Conservation (phyloP, 1,140 invertebrate species). For the Meteorus sp. region DNA sequence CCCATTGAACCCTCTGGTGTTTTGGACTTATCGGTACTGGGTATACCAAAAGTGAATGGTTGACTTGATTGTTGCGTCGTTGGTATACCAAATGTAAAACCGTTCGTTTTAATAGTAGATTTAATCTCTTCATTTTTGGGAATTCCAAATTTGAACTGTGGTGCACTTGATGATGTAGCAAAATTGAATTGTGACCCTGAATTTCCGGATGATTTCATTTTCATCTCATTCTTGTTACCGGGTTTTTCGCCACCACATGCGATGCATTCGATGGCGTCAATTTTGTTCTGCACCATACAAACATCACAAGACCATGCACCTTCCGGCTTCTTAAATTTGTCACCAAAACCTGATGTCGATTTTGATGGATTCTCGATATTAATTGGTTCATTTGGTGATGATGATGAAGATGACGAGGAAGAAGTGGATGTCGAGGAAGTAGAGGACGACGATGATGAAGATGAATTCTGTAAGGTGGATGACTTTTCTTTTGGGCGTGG, state of each 20-base stretch:
- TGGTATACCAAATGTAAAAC: slow-evolving; percentile 44
- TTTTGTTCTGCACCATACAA: slow-evolving; percentile 66
- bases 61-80: slow-evolving; percentile 49
- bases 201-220: slow-evolving; percentile 24
- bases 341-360: slow-evolving; percentile 47
- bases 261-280: slow-evolving; percentile 59
- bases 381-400: background rate
- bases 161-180: slow-evolving; percentile 9
- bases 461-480: background rate
- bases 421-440: too few species aligned
- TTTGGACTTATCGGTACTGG: slow-evolving; percentile 27
- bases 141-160: slow-evolving; percentile 45
- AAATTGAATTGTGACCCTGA: slow-evolving; percentile 4
- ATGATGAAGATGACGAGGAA: background rate
- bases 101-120: slow-evolving; percentile 37
- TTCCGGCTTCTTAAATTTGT: slow-evolving; percentile 56
- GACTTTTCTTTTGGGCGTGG: slow-evolving; percentile 8
- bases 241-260: slow-evolving; percentile 61
- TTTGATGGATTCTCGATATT: background rate
- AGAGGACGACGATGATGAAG: background rate
- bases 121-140: slow-evolving; percentile 23
- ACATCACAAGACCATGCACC: slow-evolving; percentile 65
- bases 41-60: slow-evolving; percentile 54
- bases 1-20: slow-evolving; percentile 15
- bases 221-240: slow-evolving; percentile 34